Percentiles rank a stretch among this genome's conserved stretches.
phyloP scores from a whole-genome alignment of 2,888 invertebrate species.

The Argyra leucocephala region DNA sequence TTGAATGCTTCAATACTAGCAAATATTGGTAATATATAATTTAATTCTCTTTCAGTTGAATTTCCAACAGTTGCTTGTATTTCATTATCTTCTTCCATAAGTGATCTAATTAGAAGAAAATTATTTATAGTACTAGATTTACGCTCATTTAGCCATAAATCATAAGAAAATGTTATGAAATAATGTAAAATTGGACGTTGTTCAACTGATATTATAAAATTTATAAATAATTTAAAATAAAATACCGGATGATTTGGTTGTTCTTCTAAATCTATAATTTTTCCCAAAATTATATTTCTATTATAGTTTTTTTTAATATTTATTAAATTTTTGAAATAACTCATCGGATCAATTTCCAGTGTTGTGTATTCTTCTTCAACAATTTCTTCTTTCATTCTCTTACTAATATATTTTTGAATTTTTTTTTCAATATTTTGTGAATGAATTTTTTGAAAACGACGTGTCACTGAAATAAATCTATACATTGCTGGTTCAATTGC shows the following conservation, averaged over 20 bases:
- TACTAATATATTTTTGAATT: not conserved
- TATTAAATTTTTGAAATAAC: constrained; percentile 2
- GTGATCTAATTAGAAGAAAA: not conserved
- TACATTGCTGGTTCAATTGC: not conserved
- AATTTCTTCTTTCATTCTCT: constrained; percentile 27
- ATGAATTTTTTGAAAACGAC: constrained; percentile 15
- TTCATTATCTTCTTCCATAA: not conserved
- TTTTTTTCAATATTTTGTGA: constrained; percentile 14
- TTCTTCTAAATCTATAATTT: not conserved
- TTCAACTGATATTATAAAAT: constrained; percentile 31
- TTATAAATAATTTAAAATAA: constrained; percentile 25
- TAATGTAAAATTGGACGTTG: constrained; percentile 36
- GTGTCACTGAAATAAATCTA: constrained; percentile 14
- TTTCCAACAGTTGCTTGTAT: not conserved
- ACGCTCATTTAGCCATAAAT: constrained; percentile 31
- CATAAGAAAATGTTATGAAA: constrained; percentile 34
- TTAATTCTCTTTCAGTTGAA: not conserved
- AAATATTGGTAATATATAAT: not conserved
- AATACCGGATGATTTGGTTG: not conserved
- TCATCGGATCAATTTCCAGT: not conserved
- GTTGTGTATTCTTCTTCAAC: constrained; percentile 32
- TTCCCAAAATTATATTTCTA: not conserved
- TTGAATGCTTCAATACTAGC: constrained; percentile 28
- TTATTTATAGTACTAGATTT: not conserved
- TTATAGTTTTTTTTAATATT: constrained; percentile 2